Percentiles rank a stretch among this genome's conserved stretches.
Evolutionary conservation across 1,140 invertebrate genomes (phyloP).

Genomic region (Heliconius hermathena): DNA sequence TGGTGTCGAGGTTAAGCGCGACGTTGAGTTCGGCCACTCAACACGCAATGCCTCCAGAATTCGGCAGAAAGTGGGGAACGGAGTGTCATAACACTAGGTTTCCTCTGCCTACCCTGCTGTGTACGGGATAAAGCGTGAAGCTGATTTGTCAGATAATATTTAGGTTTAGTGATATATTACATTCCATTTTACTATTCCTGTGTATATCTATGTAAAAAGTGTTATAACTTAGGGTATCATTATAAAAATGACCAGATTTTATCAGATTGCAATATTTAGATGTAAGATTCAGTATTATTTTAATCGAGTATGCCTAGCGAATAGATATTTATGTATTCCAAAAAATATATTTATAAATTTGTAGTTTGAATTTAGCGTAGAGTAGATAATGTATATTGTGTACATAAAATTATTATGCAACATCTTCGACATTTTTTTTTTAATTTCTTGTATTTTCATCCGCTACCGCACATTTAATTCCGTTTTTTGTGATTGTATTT

Average conservation of each 20-base stretch:
- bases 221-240: constrained; percentile 58
- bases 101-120: too few relatives aligned
- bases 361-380: constrained; percentile 38
- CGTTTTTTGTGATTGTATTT: constrained; percentile 16
- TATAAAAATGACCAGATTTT: constrained; percentile 79
- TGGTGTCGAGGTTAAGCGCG: too few relatives aligned
- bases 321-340: constrained; percentile 74
- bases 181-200: constrained; percentile 59
- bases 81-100: too few relatives aligned
- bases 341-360: constrained; percentile 56
- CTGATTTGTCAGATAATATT: neutral
- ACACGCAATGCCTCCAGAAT: too few relatives aligned
- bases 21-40: too few relatives aligned
- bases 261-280: constrained; percentile 81
- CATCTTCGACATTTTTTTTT: constrained; percentile 13
- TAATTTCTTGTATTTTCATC: constrained; percentile 3
- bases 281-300: constrained; percentile 77
- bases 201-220: constrained; percentile 73
- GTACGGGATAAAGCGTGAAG: too few relatives aligned
- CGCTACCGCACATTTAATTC: neutral
- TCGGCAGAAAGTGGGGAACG: too few relatives aligned
- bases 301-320: constrained; percentile 72
- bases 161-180: constrained; percentile 21
- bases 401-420: constrained; percentile 52
- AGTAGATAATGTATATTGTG: constrained; percentile 65